These are phyloP conservation scores for Drosophila bocki DNA, from an alignment of 1,140 invertebrate genomes.

Conservation along the genomic window DNA sequence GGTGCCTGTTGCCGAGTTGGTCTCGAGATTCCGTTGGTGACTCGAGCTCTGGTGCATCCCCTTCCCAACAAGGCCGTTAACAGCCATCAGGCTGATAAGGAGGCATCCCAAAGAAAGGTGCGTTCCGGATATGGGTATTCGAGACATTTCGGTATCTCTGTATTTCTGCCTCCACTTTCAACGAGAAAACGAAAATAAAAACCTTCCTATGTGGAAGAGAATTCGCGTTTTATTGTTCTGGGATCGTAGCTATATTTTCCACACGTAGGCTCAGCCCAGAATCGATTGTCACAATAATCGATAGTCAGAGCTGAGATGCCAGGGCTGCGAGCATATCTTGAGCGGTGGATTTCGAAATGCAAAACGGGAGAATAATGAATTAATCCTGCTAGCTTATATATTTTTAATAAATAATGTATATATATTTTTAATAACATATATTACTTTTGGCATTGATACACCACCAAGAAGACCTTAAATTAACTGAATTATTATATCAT, in stretches of 20 bases:
- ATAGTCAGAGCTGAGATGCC: slow-evolving; percentile 19
- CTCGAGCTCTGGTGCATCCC: slow-evolving; percentile 41
- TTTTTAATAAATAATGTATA: no score
- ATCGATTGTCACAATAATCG: slow-evolving; percentile 29
- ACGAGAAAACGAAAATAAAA: slow-evolving; percentile 43
- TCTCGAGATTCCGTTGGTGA: slow-evolving; percentile 35
- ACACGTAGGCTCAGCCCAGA: slow-evolving; percentile 46
- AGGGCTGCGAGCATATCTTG: neutral
- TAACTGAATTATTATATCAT: no score
- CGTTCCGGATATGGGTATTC: slow-evolving; percentile 24
- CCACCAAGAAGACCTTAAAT: no score
- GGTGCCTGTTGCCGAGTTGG: slow-evolving; percentile 45
- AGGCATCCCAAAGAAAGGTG: slow-evolving; percentile 1
- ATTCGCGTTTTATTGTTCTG: slow-evolving; percentile 35
- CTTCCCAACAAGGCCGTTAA: slow-evolving; percentile 54
- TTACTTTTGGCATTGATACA: no score
- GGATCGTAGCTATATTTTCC: slow-evolving; percentile 28
- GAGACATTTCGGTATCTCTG: slow-evolving; percentile 24
- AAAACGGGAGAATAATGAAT: neutral
- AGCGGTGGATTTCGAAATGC: slow-evolving; percentile 18
- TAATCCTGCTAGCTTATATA: no score
- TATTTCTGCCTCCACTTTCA: neutral
- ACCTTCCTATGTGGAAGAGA: slow-evolving; percentile 40
- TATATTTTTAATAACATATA: no score
- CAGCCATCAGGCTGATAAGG: slow-evolving; percentile 48